phyloP scores from a whole-genome alignment of 1,140 invertebrate species.

The Cryptotermes secundus region DNA sequence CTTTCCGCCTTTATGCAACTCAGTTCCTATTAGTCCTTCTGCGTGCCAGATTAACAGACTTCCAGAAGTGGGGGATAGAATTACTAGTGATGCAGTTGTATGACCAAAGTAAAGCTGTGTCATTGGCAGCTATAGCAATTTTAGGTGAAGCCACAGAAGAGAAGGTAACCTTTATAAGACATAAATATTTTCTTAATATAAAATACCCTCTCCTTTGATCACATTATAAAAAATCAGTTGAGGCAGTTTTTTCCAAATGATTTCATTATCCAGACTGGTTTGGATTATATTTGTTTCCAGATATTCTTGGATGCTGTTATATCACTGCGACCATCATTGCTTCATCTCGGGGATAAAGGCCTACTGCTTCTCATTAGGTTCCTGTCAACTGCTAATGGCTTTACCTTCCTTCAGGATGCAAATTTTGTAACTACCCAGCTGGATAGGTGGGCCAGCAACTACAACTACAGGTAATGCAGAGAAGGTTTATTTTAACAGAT shows the following conservation, averaged over 20 bases:
- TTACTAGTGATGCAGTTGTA: conserved; percentile 78
- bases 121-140: conserved; percentile 73
- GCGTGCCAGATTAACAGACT: conserved; percentile 65
- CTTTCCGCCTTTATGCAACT: conserved; percentile 83
- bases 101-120: conserved; percentile 74
- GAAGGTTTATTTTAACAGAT: no score
- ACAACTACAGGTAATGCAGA: conserved; percentile 64
- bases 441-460: conserved; percentile 71
- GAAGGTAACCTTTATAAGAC: conserved; percentile 61
- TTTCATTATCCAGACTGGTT: no score
- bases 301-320: conserved; percentile 77
- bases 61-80: conserved; percentile 79
- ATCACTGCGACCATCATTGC: conserved; percentile 67
- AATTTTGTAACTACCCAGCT: conserved; percentile 72
- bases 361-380: conserved; percentile 79
- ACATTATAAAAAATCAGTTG: no score
- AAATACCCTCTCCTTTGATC: no score
- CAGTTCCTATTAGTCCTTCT: conserved; percentile 85
- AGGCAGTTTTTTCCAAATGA: no score
- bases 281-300: conserved; percentile 45
- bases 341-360: conserved; percentile 80
- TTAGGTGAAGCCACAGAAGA: conserved; percentile 93
- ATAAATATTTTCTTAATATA: no score
- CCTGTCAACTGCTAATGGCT: conserved; percentile 72
- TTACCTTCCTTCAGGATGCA: conserved; percentile 64